Conservation (phyloP, 2,113 vertebrate species). For the Prinia subflava region DNA sequence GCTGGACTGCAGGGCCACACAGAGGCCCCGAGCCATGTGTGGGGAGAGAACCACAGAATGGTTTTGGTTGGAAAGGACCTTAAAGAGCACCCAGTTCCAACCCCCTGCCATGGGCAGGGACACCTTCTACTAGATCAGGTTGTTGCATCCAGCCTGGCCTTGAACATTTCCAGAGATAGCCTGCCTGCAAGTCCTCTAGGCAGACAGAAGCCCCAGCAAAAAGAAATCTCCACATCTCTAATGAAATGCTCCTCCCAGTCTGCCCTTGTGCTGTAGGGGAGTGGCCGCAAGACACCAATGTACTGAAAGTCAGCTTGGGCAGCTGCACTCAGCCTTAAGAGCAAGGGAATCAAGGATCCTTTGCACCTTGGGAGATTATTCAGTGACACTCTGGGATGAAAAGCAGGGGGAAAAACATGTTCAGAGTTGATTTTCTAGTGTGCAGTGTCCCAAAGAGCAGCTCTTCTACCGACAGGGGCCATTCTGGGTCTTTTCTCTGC, state of each 20-base stretch:
- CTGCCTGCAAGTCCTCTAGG: not conserved
- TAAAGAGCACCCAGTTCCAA: not conserved
- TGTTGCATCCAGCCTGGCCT: not conserved
- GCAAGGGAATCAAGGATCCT: not conserved
- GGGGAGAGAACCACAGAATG: not conserved
- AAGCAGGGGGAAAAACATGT: not conserved
- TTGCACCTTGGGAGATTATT: not conserved
- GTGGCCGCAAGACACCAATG: fast-evolving
- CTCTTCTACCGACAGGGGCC: not conserved
- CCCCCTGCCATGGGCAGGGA: not conserved
- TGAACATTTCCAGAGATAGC: not conserved
- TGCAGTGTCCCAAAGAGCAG: not conserved
- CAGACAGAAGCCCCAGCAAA: not conserved
- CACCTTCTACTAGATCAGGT: not conserved
- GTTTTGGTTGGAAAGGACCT: not conserved
- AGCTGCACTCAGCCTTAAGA: not conserved
- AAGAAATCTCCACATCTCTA: not conserved
- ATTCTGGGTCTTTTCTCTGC: not conserved
- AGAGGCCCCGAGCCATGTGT: not conserved
- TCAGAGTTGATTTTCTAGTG: not conserved
- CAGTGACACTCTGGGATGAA: not conserved
- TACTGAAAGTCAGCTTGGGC: not conserved
- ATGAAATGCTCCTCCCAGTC: not conserved
- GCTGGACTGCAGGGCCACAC: not conserved
- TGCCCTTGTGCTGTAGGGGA: not conserved